Evolutionary conservation across 2,113 vertebrate genomes (phyloP).

Genomic region (Chitala chitala): DNA sequence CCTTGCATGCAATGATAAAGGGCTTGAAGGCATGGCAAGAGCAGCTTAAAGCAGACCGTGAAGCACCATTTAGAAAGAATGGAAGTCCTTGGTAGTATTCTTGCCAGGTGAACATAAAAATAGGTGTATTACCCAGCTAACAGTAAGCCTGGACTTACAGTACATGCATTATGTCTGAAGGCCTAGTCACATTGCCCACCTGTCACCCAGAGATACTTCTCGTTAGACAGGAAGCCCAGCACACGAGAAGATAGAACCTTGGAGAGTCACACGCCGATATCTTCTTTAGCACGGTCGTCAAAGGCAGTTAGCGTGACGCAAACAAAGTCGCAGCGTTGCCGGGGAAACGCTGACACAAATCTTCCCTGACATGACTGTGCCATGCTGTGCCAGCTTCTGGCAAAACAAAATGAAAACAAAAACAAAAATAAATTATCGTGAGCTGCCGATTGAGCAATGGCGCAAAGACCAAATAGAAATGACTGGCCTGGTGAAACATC

Average conservation of each 20-base stretch:
- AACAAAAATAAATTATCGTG: conserved; percentile 1
- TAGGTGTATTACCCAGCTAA: neutral
- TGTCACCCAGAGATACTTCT: neutral
- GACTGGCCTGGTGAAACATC: neutral
- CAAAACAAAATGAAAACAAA: neutral
- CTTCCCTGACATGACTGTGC: conserved; percentile 17
- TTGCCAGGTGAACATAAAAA: too few relatives aligned
- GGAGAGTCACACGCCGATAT: neutral
- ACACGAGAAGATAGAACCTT: neutral
- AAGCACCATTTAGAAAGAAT: too few relatives aligned
- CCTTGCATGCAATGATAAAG: too few relatives aligned
- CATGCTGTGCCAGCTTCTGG: neutral
- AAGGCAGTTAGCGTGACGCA: conserved; percentile 10
- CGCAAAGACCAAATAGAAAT: neutral
- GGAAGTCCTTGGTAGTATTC: too few relatives aligned
- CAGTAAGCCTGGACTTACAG: neutral
- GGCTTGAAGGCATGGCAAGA: too few relatives aligned
- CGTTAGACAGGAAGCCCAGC: neutral
- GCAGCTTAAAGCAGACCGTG: too few relatives aligned
- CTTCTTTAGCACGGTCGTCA: conserved; percentile 5
- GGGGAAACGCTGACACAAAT: conserved; percentile 15
- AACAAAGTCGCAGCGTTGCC: neutral
- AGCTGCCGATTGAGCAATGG: neutral
- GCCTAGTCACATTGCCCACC: neutral
- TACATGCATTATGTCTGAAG: neutral